Conservation (phyloP, 92 coral and sea anemone genomes). For the Bergia puertoricense region DNA sequence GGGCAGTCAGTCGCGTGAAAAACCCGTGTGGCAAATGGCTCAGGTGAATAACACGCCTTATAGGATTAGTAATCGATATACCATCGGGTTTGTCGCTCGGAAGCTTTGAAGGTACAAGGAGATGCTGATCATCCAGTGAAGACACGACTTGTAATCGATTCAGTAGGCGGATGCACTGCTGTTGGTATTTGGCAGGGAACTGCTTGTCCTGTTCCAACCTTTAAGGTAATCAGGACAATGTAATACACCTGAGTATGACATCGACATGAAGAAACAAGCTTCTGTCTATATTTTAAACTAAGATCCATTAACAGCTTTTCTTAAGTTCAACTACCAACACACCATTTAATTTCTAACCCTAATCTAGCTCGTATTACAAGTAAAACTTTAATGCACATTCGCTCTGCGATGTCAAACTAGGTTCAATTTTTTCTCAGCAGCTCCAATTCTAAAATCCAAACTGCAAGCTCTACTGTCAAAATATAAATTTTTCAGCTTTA, state of each 20-base stretch:
- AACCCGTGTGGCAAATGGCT: constrained; percentile 63
- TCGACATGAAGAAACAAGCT: neutral
- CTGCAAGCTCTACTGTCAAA: too few species aligned
- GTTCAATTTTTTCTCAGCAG: neutral
- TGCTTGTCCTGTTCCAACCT: constrained; percentile 37
- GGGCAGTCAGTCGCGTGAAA: constrained; percentile 64
- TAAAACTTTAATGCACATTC: too few species aligned
- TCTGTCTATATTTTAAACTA: too few species aligned
- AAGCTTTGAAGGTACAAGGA: constrained; percentile 74
- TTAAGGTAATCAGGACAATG: neutral
- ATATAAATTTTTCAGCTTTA: neutral
- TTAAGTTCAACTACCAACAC: neutral
- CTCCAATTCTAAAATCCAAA: neutral
- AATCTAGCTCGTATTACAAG: neutral
- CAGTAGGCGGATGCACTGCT: constrained; percentile 61
- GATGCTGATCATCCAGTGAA: constrained; percentile 47
- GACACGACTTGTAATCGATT: constrained; percentile 65
- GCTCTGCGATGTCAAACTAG: too few species aligned
- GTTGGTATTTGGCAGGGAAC: constrained; percentile 53
- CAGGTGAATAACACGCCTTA: constrained; percentile 53
- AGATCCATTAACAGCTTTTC: neutral
- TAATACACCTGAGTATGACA: neutral
- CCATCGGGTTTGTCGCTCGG: constrained; percentile 53
- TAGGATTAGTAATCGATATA: constrained; percentile 36
- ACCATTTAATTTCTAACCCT: neutral